phyloP scores from a whole-genome alignment of 2,113 vertebrate genomes.

The Orientallactaga bullata region DNA sequence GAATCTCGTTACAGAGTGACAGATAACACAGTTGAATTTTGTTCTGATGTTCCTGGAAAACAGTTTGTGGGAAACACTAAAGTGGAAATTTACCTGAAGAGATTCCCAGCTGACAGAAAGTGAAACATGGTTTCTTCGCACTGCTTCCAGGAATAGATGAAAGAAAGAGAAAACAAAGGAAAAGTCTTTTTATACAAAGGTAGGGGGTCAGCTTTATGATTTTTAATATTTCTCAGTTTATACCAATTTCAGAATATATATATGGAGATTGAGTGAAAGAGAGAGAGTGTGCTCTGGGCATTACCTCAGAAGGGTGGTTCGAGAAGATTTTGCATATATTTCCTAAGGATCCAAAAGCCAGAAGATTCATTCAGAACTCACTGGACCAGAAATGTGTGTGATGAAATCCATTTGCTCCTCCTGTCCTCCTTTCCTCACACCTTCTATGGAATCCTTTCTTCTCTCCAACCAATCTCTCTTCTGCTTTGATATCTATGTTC shows the following conservation, averaged over 20 bases:
- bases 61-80: background rate
- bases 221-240: no score
- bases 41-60: background rate
- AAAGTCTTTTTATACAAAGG: no score
- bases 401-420: background rate
- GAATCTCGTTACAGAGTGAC: background rate
- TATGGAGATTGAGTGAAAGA: background rate
- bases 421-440: no score
- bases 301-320: background rate
- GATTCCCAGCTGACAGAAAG: background rate
- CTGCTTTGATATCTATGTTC: no score
- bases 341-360: background rate
- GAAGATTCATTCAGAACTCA: background rate
- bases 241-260: background rate
- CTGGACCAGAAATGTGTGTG: rapidly evolving
- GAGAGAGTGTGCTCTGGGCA: background rate
- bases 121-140: background rate
- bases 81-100: background rate
- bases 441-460: no score
- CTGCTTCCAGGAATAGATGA: background rate
- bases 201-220: no score
- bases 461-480: no score
- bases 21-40: background rate
- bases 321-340: background rate
- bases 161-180: background rate